Percentiles rank a stretch among this genome's conserved stretches.
phyloP scores from a whole-genome alignment of 2,113 vertebrate species.

The Callospermophilus lateralis region DNA sequence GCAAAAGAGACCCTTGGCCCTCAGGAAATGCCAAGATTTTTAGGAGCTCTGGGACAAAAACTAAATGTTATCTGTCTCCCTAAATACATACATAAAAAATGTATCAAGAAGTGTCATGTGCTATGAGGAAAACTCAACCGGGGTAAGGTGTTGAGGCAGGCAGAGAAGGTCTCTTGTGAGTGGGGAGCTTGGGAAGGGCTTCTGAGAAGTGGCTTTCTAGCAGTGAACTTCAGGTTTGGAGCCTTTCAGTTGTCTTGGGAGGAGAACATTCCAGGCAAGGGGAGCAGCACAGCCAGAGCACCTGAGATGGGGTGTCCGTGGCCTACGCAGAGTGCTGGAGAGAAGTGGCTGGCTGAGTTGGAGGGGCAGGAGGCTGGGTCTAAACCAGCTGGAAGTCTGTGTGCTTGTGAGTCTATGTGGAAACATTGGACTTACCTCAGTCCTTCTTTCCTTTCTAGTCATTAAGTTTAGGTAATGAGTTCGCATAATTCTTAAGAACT shows the following conservation, averaged over 20 bases:
- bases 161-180: not conserved
- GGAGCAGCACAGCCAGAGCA: not conserved
- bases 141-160: not conserved
- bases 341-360: not conserved
- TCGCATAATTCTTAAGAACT: not conserved
- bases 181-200: not conserved
- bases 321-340: too few relatives aligned
- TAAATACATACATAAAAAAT: too few relatives aligned
- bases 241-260: fast-evolving
- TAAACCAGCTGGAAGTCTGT: not conserved
- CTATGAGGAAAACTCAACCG: not conserved
- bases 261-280: not conserved
- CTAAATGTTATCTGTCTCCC: too few relatives aligned
- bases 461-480: not conserved
- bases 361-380: not conserved
- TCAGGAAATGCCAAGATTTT: not conserved
- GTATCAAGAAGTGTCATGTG: not conserved
- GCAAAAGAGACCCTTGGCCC: not conserved
- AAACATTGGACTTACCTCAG: not conserved
- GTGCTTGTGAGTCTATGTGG: too few relatives aligned
- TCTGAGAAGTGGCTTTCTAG: not conserved
- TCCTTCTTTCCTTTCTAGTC: not conserved
- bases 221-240: not conserved
- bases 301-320: not conserved
- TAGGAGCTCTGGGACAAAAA: not conserved